Evolutionary conservation across 2,888 invertebrate genomes (phyloP).

Genomic region (Zelleria hepariella): DNA sequence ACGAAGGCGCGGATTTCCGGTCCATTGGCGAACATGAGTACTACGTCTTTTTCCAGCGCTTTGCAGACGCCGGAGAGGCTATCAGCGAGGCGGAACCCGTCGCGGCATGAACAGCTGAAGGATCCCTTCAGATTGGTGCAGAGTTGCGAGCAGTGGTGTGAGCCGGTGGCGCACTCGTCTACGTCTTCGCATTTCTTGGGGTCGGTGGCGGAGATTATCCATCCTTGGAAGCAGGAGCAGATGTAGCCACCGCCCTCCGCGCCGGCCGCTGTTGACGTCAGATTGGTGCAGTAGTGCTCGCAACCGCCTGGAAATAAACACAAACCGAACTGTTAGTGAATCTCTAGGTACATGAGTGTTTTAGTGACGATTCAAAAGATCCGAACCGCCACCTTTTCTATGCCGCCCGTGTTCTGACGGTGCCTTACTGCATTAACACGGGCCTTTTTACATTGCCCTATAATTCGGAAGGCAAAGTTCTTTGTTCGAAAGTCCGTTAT

Average conservation of each 20-base stretch:
- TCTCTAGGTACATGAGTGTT: too few species aligned
- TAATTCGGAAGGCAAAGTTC: too few species aligned
- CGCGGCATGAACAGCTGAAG: slow-evolving; percentile 87
- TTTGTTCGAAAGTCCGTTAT: too few species aligned
- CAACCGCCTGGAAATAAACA: slow-evolving; percentile 93
- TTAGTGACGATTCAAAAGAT: too few species aligned
- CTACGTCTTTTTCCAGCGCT: slow-evolving; percentile 75
- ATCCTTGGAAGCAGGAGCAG: slow-evolving; percentile 91
- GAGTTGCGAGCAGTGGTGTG: slow-evolving; percentile 92
- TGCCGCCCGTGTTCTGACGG: too few species aligned
- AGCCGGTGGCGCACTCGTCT: slow-evolving; percentile 88
- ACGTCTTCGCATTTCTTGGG: slow-evolving; percentile 90
- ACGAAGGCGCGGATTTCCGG: slow-evolving; percentile 87
- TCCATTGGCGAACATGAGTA: slow-evolving; percentile 84
- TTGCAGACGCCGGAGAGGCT: slow-evolving; percentile 87
- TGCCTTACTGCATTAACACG: too few species aligned
- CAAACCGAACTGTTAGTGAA: too few species aligned
- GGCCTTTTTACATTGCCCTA: too few species aligned
- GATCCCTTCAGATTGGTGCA: slow-evolving; percentile 94
- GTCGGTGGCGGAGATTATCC: slow-evolving; percentile 83
- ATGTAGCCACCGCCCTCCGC: slow-evolving; percentile 81
- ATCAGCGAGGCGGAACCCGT: slow-evolving; percentile 83
- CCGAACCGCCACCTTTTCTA: too few species aligned
- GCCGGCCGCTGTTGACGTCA: slow-evolving; percentile 55
- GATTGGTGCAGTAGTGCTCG: slow-evolving; percentile 90